Base-by-base conservation (phyloP, 2,113 vertebrate species). In the Pteruthius melanotis region DNA sequence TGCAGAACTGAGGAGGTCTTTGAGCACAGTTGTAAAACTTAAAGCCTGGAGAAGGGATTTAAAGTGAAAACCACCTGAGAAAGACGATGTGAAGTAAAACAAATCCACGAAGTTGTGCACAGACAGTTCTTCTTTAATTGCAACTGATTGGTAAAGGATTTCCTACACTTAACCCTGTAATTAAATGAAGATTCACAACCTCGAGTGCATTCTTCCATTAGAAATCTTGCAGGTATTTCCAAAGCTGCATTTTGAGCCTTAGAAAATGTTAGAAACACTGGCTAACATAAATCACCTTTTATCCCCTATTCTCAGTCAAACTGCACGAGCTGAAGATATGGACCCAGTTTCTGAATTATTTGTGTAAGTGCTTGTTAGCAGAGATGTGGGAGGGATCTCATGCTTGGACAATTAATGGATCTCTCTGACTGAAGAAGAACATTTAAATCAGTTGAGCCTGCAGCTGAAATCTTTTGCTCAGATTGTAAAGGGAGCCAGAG, bases 81-180 rank as follows among this genome's bases (percentile, higher is more conserved):
- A 92, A 77, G 72, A 66, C 13, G 59, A 64, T 24, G 39, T 2
- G 5, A 81, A 81, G 59, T 57, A 81, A 95, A 95, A 83, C 50
- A 93, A 94, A 78, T 40, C 54, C 68, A 83, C 3, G 5, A 70
- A 91, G 65, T 28, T 35, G 54, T 74, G 68, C 54, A 42, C 72
- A 80, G 80, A 57, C 50, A 57, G 59, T 37, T 94, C 50, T 90
- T 76, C 90, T 93, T 90, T 95, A 94, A 95, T 88, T 84, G 54
- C 56, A 74, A 4, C 76, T 83, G 83, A 91, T 89, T 54, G 83
- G 59, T 54, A 79, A 92, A 92, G 88, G 91, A 87, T 82, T 92
- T 93, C 66, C 91, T 54, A 54, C 76, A 18, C 30, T 74, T 78
- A 83, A 89, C 54, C 35, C 80, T 31, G 49, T 69, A 89, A 91